Evolutionary conservation across 2,888 invertebrate species (phyloP).

Genomic region (Nemapogon koenigi): DNA sequence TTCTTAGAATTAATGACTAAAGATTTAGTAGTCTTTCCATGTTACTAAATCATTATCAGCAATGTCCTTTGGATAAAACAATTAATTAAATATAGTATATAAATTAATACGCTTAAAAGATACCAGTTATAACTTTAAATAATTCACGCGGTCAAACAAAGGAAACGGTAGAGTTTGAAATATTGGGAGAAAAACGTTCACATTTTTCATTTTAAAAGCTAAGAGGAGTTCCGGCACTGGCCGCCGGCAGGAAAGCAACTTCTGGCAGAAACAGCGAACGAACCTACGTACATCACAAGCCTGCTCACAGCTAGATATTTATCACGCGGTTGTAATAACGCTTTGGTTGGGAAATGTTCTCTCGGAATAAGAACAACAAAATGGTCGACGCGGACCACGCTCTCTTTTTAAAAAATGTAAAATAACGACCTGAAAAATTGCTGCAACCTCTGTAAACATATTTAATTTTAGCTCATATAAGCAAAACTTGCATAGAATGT

Average conservation of each 20-base stretch:
- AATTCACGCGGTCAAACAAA: too few species aligned
- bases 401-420: conserved; percentile 3
- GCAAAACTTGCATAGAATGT: too few species aligned
- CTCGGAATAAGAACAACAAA: conserved; percentile 10
- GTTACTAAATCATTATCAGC: too few species aligned
- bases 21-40: too few species aligned
- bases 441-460: background rate
- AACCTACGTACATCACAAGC: conserved; percentile 7
- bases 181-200: conserved; percentile 20
- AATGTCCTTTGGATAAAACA: too few species aligned
- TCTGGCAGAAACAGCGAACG: conserved; percentile 8
- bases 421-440: conserved; percentile 1
- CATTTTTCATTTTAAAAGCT: conserved; percentile 18
- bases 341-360: conserved; percentile 14
- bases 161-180: too few species aligned
- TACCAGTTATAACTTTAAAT: too few species aligned
- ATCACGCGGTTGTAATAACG: conserved; percentile 20
- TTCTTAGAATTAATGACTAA: too few species aligned
- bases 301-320: conserved; percentile 16
- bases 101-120: too few species aligned
- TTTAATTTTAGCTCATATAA: too few species aligned
- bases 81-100: too few species aligned
- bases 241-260: conserved; percentile 6
- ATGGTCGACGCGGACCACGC: conserved; percentile 5
- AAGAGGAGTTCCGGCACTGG: conserved; percentile 14